Evolutionary conservation across 1,140 invertebrate genomes (phyloP), one percentile per base, ranked within the genome.

Genomic region (Calephelis virginiensis): DNA sequence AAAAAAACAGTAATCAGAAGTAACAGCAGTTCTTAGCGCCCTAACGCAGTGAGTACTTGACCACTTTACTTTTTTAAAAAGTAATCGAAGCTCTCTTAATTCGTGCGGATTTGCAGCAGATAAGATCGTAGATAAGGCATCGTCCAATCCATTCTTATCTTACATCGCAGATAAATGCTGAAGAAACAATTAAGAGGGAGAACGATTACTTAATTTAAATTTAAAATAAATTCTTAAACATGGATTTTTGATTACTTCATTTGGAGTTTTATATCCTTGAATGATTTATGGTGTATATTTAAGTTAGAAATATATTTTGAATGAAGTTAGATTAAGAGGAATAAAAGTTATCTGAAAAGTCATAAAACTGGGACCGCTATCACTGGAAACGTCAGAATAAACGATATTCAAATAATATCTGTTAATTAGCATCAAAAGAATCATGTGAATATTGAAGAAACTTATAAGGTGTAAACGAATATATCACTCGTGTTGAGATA

Each of bases 1-100:
- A 85, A 85, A 89, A 85, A 89, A 87, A 87, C 85, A 90, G 86
- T 86, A 85, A 89, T 87, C 86, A 86, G 78, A 81, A 82, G 81
- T 83, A 86, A 81, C 78, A 75, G 81, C 83, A 78, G 82, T 83
- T 43, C 40, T 28, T 85, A 84, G 83, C 85, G 80, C 82, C 81
- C 76, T 74, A 84, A 80, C 79, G 84, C 85, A 82, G 88, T 90
- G 82, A 90, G 88, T 90, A 90, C 85, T 69, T 73, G 66, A 70
- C 56, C 61, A 74, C 76, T 78, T 85, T 82, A 63, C 76, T 76
- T 81, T 43, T 76, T 74, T 72, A 69, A 71, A 69, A 80, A 73
- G 63, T 68, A 77, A 81, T 84, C 78, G 78, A 77, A 71, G 62
- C 71, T 84, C 78, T 82, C 78, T 85, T 86, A 79, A 82, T 82